Evolutionary conservation across 2,888 invertebrate genomes (phyloP), one percentile per base, ranked within the genome.

Genomic region (Drosophila rellima): DNA sequence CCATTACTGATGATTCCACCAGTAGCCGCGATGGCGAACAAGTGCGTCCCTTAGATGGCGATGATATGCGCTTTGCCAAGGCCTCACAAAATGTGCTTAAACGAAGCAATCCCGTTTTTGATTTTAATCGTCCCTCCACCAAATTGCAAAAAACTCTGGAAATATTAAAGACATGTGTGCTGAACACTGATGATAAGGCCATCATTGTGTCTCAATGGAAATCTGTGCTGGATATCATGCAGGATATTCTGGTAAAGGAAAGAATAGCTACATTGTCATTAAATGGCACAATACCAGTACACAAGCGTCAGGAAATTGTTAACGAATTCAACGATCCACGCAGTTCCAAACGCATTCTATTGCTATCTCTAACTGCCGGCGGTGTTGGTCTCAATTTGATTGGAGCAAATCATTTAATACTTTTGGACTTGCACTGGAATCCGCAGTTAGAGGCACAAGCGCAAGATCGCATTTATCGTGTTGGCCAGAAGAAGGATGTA

Each of bases 381-480:
- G 99, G 98, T 26, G 98, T 98, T 15, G 99, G 99, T 0, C 93
- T 99, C 13, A 99, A 99, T 94, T 94, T 99, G 57, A 94, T 96
- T 62, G 99, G 98, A 2, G 99, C 96, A 0, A 98, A 97, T 93
- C 97, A 99, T 92, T 94, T 99, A 48, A 94, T 98, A 31, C 93
- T 99, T 33, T 92, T 98, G 20, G 99, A 99, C 93, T 94, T 98
- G 56, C 98, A 99, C 92, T 99, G 98, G 98, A 99, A 99, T 94
- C 99, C 99, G 0, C 98, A 98, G 89, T 93, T 99, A 47, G 99
- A 99, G 92, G 94, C 95, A 44, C 99, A 99, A 92, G 99, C 98
- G 0, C 97, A 97, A 93, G 99, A 99, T 93, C 94, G 99, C 69
- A 96, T 99, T 70, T 98, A 98, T 93, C 93, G 98, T 68, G 95